Base-by-base conservation (phyloP, 2,888 invertebrate species). In the Tetrapedia diversipes region DNA sequence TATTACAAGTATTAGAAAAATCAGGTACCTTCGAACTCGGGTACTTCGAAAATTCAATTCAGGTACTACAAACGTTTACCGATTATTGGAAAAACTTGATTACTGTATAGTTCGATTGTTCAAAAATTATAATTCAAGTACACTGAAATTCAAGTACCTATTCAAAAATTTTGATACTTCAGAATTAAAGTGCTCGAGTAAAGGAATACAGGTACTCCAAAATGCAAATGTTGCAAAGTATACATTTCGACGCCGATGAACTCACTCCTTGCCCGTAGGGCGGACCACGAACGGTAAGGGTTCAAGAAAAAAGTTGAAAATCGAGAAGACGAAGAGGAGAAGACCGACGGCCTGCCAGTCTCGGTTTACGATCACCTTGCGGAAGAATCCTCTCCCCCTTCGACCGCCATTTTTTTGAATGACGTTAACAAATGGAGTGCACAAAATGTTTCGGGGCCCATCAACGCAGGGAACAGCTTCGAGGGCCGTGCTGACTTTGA, bases 231-330 rank as follows among this genome's bases (percentile, higher is more conserved):
- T 34, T 34, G 14, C 8, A 70, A 14, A 32, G 24, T 29, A 39
- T 61, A 64, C 70, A 78, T 79, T 79, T 79, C 77, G 77, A 72
- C 53, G 59, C 39, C 65, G 67, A 72, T 77, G 73, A 53, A 70
- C 65, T 19, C 63, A 59, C 56, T 66, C 16, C 61, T 53, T 66
- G 61, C 16, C 34, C 45, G 57, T 51, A 63, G 69, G 65, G 41
- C 51, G 78, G 57, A 32, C 73, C 68, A 51, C 57, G 69, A 79
- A 68, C 79, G 57, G 67, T 63, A 81, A 66, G 77, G 51, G 68
- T 73, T 43, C 34, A 8, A 37, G 63, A 43, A 66, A 60, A 64
- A 66, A 32, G 43, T 7, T 8, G 19, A n/a, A 19, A 53, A 41
- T 65, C 49, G 41, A 64, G 51, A 54, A 54, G 34, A 19, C 2